Evolutionary conservation across 2,888 invertebrate genomes (phyloP).

Genomic region (Drosophila eohydei): DNA sequence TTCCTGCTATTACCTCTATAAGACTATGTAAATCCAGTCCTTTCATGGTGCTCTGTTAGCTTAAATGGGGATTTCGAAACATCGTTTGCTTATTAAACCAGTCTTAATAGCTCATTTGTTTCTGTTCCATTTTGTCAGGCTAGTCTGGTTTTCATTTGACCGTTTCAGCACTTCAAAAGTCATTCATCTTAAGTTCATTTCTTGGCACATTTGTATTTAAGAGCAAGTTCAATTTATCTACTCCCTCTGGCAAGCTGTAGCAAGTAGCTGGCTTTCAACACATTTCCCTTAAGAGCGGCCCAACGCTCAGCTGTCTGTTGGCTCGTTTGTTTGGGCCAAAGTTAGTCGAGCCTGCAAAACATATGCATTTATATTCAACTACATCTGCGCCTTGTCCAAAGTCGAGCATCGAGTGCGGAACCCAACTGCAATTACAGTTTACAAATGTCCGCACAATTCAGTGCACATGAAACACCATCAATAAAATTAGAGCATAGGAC

Average conservation of each 20-base stretch:
- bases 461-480: slow-evolving; percentile 76
- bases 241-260: slow-evolving; percentile 32
- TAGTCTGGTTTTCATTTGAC: background rate
- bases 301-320: slow-evolving; percentile 24
- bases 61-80: background rate
- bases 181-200: slow-evolving; percentile 48
- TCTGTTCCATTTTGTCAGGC: background rate
- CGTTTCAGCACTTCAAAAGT: slow-evolving; percentile 12
- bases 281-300: slow-evolving; percentile 19
- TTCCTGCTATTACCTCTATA: slow-evolving; percentile 16
- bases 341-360: slow-evolving; percentile 55
- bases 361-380: slow-evolving; percentile 62
- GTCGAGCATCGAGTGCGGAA: slow-evolving; percentile 42
- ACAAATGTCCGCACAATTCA: slow-evolving; percentile 70
- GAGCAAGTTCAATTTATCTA: slow-evolving; percentile 45
- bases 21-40: background rate
- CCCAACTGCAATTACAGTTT: slow-evolving; percentile 70
- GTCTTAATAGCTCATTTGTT: slow-evolving; percentile 8
- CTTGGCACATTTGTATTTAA: slow-evolving; percentile 32
- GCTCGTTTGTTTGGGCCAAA: slow-evolving; percentile 46
- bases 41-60: background rate
- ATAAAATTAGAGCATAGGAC: slow-evolving; percentile 73
- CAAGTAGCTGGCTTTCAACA: slow-evolving; percentile 30
- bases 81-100: background rate
- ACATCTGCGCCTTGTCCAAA: slow-evolving; percentile 50